Conservation (phyloP, 2,113 vertebrate species). For the Echinops telfairi region DNA sequence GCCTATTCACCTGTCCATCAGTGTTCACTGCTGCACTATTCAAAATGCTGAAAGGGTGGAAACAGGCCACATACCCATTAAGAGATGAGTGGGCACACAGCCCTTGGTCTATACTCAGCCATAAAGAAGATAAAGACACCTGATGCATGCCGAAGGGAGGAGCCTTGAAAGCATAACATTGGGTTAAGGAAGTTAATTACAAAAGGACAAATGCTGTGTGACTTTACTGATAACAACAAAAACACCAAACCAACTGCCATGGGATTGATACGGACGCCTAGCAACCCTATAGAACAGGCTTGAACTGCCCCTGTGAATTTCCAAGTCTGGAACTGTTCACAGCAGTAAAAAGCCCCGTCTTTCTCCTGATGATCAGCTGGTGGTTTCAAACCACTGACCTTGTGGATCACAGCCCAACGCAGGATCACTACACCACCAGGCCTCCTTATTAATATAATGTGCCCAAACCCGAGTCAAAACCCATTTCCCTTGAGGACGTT, state of each 20-base stretch:
- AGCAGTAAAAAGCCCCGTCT: too few relatives aligned
- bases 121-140: not conserved
- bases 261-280: too few relatives aligned
- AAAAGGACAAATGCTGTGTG: not conserved
- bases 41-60: not conserved
- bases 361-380: too few relatives aligned
- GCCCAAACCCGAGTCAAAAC: not conserved
- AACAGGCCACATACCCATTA: not conserved
- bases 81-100: not conserved
- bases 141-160: not conserved
- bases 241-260: too few relatives aligned
- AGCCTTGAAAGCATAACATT: not conserved
- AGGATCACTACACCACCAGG: not conserved
- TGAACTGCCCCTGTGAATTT: too few relatives aligned
- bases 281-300: too few relatives aligned
- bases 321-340: too few relatives aligned
- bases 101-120: not conserved
- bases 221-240: too few relatives aligned
- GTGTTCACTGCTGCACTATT: not conserved
- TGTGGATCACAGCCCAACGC: too few relatives aligned
- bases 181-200: not conserved
- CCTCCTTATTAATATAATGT: not conserved
- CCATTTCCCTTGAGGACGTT: not conserved
- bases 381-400: too few relatives aligned
- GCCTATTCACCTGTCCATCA: not conserved